Evolutionary conservation across 1,140 invertebrate genomes (phyloP), one percentile per base, ranked within the genome.

Genomic region (Cylas formicarius): DNA sequence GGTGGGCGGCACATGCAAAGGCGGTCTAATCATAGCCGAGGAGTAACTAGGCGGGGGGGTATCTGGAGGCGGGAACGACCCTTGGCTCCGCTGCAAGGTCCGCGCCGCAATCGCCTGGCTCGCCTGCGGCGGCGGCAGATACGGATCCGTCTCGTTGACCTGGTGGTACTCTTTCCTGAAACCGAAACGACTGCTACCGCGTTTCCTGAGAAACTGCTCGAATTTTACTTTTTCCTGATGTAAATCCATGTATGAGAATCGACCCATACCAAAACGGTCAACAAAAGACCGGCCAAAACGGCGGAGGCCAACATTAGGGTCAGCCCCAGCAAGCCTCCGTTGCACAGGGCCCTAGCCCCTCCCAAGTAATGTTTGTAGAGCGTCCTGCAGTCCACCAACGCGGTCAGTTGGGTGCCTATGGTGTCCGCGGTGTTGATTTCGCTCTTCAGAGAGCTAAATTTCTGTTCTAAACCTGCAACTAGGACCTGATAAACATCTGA

Each of bases 241-340:
- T 94, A 93, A 60, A 95, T 94, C 91, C 91, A 96, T 1, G 90
- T 91, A 59, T 94, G 90, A 13, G 90, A 94, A 59, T 93, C 90
- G 17, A 94, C 81, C 78, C 90, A 89, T 18, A 95, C 90, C 38
- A 95, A 79, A 10, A 91, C 77, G 0, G 90, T 93, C 63, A 95
- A 84, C 47, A 94, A 73, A 31, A 94, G 74, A 19, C 90, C 90
- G 36, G 88, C 84, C 16, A 82, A 76, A 17, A 86, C 74, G 38
- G 87, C 84, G 2, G 90, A 89, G 26, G 87, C 62, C 22, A 96
- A 72, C 77, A 95, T 87, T 28, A 93, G 78, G 2, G 82, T 73
- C 54, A 92, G 61, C 37, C 90, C 89, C 60, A 79, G 78, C 63
- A 93, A 59, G 33, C 85, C 84, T 11, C 82, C 77, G 57, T 88